Evolutionary conservation across 1,140 invertebrate species (phyloP).

Genomic region (Oryctes rhinoceros): DNA sequence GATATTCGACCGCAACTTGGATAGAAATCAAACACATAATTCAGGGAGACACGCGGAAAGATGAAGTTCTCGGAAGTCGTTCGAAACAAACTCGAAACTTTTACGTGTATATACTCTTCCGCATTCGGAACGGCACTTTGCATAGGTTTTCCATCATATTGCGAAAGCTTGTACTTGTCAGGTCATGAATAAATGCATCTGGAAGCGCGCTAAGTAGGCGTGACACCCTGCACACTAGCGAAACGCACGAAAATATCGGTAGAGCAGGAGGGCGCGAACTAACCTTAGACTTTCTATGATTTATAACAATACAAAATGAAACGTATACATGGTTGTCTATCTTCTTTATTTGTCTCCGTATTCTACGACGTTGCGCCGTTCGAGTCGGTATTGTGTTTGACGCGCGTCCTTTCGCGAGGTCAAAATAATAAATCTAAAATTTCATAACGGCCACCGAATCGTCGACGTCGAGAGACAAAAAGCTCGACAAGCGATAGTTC

Average conservation of each 20-base stretch:
- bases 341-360: background rate
- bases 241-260: background rate
- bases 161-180: background rate
- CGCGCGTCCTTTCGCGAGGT: background rate
- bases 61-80: background rate
- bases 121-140: background rate
- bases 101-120: background rate
- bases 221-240: background rate
- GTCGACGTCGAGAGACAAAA: slow-evolving; percentile 35
- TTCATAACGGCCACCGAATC: slow-evolving; percentile 3
- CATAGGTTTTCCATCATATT: background rate
- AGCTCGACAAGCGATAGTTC: slow-evolving; percentile 41
- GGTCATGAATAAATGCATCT: slow-evolving; percentile 5
- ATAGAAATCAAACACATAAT: too few relatives aligned
- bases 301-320: background rate
- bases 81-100: background rate
- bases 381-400: background rate
- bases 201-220: background rate
- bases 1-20: too few relatives aligned
- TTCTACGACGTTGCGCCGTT: background rate
- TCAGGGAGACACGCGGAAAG: too few relatives aligned
- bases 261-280: background rate
- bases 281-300: background rate
- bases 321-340: background rate
- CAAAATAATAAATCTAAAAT: slow-evolving; percentile 40